phyloP scores from a whole-genome alignment of 2,113 vertebrate genomes.

The Scartelaos histophorus region DNA sequence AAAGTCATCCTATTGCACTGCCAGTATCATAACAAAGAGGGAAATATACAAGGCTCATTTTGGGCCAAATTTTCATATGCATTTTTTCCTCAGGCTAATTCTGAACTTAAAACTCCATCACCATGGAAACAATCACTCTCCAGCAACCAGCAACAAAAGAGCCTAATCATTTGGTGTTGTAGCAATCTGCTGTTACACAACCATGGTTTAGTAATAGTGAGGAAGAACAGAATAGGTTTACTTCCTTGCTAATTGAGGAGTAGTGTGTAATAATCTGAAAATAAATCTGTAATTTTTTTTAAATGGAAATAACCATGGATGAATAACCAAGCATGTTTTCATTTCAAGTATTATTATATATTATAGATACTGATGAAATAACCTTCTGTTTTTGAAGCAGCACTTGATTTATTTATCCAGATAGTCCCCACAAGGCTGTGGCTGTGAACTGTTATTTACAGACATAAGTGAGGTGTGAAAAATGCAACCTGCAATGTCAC shows the following conservation, averaged over 20 bases:
- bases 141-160: not conserved
- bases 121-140: conserved; percentile 10
- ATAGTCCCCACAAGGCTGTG: not conserved
- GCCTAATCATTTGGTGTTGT: not conserved
- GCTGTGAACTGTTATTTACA: not conserved
- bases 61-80: not conserved
- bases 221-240: not conserved
- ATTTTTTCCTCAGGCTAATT: not conserved
- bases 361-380: no score
- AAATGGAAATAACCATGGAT: not conserved
- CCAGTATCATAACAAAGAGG: no score
- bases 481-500: not conserved
- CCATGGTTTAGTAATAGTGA: not conserved
- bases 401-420: not conserved
- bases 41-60: not conserved
- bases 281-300: not conserved
- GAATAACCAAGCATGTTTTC: not conserved
- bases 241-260: not conserved
- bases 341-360: no score
- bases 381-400: not conserved
- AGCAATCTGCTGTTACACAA: not conserved
- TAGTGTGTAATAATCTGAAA: not conserved
- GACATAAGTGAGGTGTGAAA: not conserved
- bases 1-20: no score
- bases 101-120: not conserved